Evolutionary conservation across 2,113 vertebrate genomes (phyloP), one percentile per base, ranked within the genome.

Genomic region (Misgurnus mizolepis): DNA sequence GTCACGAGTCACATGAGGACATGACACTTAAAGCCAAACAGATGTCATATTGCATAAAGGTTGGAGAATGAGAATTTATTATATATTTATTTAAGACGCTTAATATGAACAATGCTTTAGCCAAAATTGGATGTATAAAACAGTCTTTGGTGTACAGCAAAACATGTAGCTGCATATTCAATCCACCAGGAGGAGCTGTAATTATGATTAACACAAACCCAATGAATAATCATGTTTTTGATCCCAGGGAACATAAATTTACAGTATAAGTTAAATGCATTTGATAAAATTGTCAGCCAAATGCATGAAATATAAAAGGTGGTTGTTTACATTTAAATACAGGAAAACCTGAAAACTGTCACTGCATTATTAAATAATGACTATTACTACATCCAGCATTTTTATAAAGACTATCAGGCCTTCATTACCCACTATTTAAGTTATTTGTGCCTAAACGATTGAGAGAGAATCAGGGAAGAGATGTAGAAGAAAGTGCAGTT

Each of bases 181-280:
- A 18, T 53, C 75, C 75, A 77, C 27, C 6, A 66, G 61, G 40
- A 55, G 75, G 75, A 47, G 49, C 47, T 77, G 27, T 3, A 66
- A 41, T 41, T 77, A 77, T 49, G 62, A 27, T 41, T 12, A 66
- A 41, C 27, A 66, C 40, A 56, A 17, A 41, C 27, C 53, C 40
- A 56, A 17, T 58, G 55, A 58, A n/a, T 18, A 17, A 10, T 50
- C 6, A 1, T 50, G 11, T 50, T 34, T 34, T 34, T 34, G 27
- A 34, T 34, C 27, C 27, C 27, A 34, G 27, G 27, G 27, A 34
- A 34, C 27, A 34, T 34, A 34, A 34, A 34, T 34, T 2, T 34
- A 34, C 27, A 34, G 27, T 34, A 34, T 34, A 34, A 34, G 27
- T 34, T 34, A 34, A 34, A 34, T 34, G 27, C 27, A 2, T 34